Conservation (phyloP, 2,797 vertebrate species). For the Pseudochirops cupreus region DNA sequence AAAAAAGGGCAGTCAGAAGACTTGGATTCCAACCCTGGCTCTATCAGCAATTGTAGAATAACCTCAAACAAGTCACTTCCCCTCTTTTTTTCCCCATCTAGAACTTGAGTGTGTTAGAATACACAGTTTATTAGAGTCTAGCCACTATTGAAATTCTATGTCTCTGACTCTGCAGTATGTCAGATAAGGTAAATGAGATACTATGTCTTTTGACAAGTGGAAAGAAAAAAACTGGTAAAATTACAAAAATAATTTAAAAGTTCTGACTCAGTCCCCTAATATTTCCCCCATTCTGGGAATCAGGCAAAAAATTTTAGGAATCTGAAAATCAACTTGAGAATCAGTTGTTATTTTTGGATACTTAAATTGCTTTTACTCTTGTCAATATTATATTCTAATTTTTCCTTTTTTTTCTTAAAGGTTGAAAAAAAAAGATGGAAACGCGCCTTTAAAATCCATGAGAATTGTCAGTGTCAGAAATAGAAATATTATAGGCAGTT, state of each 20-base stretch:
- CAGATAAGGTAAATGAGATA: slow-evolving; percentile 55
- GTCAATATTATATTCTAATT: slow-evolving; percentile 41
- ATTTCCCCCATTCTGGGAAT: slow-evolving; percentile 36
- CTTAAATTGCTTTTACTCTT: slow-evolving; percentile 42
- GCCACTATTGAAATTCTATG: background rate
- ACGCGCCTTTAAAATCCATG: slow-evolving; percentile 24
- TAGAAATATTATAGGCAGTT: background rate
- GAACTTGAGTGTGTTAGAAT: background rate
- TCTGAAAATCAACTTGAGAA: slow-evolving; percentile 45
- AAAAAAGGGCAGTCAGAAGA: background rate
- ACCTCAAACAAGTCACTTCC: background rate
- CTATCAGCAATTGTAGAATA: background rate
- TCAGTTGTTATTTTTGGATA: slow-evolving; percentile 47
- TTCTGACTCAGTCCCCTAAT: slow-evolving; percentile 28
- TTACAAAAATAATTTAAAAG: slow-evolving; percentile 30
- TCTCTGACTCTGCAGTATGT: slow-evolving; percentile 29
- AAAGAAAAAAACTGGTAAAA: slow-evolving; percentile 44
- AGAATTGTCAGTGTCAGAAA: slow-evolving; percentile 22
- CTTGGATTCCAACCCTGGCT: background rate
- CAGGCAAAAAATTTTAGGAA: background rate
- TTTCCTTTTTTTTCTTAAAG: slow-evolving; percentile 42
- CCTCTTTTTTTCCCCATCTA: background rate
- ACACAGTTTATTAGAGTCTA: background rate
- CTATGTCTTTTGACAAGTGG: background rate
- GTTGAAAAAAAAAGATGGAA: slow-evolving; percentile 44